Evolutionary conservation across 2,113 vertebrate genomes (phyloP), one percentile per base, ranked within the genome.

Genomic region (Xyliphius kryptos): DNA sequence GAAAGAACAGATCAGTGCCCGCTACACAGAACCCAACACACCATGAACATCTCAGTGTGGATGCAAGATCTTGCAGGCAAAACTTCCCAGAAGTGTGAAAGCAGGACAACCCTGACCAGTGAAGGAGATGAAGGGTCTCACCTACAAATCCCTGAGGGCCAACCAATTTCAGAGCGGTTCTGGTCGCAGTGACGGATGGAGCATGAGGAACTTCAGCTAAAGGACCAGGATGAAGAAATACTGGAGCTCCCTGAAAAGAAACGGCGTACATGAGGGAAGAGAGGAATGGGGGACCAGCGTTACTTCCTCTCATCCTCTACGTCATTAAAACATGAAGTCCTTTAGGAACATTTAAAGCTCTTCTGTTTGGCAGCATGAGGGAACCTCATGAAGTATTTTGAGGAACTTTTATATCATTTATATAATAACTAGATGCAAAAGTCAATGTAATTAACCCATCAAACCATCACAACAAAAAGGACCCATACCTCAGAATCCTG

Each of bases 141-240:
- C 91, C 90, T 49, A 93, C 91, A 83, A 91, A 92, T 2, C 91
- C 90, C 0, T 88, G 81, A 6, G 89, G 82, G n/a, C 91, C 91
- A 26, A 93, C 91, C 19, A 93, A 81, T 66, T 93, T 93, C 72
- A 93, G 79, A 0, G 91, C 90, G 21, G 93, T 86, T 71, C 88
- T 88, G 74, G 92, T 90, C 62, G 91, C 89, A 69, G 91, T 63
- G 74, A 92, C 84, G 2, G 91, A 93, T 20, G 90, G 90, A 75
- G 89, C 89, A 10, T 89, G 88, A 8, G 91, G 90, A 2, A 90
- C 90, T 73, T 92, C 90, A 74, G 88, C 89, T 68, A 90, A 93
- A 1, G 90, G 89, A 65, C 90, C 88, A 1, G 88, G 89, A 3
- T 93, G 91, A 70, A 93, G 86, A 70, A 93, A 93, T 56, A 92